These are phyloP conservation scores for Coreius guichenoti DNA, from an alignment of 2,797 vertebrate species.

Conservation along the genomic window DNA sequence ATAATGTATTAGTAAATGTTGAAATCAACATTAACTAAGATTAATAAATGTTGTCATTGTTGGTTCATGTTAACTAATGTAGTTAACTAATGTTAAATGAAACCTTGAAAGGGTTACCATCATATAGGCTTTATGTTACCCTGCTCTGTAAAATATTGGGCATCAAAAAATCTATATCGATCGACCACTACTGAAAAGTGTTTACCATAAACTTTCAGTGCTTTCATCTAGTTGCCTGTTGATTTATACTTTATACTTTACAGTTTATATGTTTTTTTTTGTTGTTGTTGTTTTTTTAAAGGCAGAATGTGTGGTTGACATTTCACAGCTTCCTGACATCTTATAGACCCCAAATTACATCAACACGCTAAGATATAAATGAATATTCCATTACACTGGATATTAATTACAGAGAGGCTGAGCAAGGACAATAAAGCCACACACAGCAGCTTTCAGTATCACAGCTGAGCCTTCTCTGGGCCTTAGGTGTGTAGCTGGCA, in stretches of 20 bases:
- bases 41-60: neutral
- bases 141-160: too few species aligned
- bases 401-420: neutral
- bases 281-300: neutral
- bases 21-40: too few species aligned
- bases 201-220: neutral
- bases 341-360: neutral
- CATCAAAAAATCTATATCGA: neutral
- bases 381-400: neutral
- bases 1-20: neutral
- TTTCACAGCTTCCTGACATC: neutral
- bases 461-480: slow-evolving; percentile 29
- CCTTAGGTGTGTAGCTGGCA: slow-evolving; percentile 30
- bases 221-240: neutral
- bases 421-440: slow-evolving; percentile 32
- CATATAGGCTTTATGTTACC: too few species aligned
- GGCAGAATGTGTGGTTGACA: neutral
- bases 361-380: neutral
- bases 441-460: slow-evolving; percentile 23
- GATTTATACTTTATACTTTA: neutral
- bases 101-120: too few species aligned
- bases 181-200: neutral
- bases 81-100: too few species aligned
- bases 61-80: neutral
- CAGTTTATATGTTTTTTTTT: neutral